A percentile compares a stretch with the other conserved stretches of the same genome.
phyloP scores from a whole-genome alignment of 2,797 vertebrate species.

The Gallinago stenura region DNA sequence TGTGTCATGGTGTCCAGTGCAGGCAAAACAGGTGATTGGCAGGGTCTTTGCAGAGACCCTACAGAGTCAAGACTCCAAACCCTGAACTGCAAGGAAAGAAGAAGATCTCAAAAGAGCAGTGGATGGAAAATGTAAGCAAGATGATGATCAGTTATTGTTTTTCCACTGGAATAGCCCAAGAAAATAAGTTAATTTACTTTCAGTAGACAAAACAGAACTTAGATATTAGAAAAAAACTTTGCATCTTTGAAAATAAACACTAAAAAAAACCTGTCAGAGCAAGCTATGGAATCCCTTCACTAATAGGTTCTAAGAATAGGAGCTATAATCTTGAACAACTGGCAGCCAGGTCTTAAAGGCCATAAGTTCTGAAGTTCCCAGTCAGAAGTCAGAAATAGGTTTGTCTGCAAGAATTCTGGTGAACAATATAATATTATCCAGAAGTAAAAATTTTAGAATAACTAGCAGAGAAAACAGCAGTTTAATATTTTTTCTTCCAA shows the following conservation, averaged over 20 bases:
- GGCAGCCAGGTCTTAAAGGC: background rate
- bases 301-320: background rate
- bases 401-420: background rate
- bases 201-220: background rate
- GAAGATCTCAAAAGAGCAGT: background rate
- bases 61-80: background rate
- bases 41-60: background rate
- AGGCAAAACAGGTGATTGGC: background rate
- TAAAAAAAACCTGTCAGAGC: background rate
- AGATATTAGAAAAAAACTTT: background rate
- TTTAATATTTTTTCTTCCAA: background rate
- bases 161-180: background rate
- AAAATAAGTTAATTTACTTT: background rate
- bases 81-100: background rate
- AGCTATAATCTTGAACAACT: background rate
- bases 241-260: background rate
- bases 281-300: background rate
- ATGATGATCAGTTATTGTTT: background rate
- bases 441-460: background rate
- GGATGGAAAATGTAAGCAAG: background rate
- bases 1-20: background rate
- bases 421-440: background rate
- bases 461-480: background rate
- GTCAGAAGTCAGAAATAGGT: background rate
- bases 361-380: background rate